phyloP scores from a whole-genome alignment of 2,113 vertebrate species.

The rat (Rattus norvegicus) region GRCr8 NC_086034.1:19150001-19150500 shows the following conservation, averaged over 20 bases:
- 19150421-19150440: constrained; percentile 94
- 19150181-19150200: not conserved
- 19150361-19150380: accelerated
- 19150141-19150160: not conserved
- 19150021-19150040: not conserved
- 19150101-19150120: too few species aligned
- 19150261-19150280: not conserved
- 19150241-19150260: not conserved
- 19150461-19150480: constrained; percentile 95
- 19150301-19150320: accelerated
- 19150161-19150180: not conserved
- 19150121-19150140: not conserved
- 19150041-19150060: not conserved
- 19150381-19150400: accelerated
- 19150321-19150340: too few species aligned
- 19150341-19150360: accelerated
- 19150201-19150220: not conserved
- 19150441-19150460: constrained; percentile 98
- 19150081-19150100: not conserved
- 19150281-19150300: not conserved
- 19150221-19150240: not conserved
- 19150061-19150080: not conserved
- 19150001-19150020: not conserved
- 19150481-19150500: constrained; percentile 94
- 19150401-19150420: constrained; percentile 91